phyloP scores from a whole-genome alignment of 2,888 invertebrate genomes.

The Caenorhabditis zanzibari region DNA sequence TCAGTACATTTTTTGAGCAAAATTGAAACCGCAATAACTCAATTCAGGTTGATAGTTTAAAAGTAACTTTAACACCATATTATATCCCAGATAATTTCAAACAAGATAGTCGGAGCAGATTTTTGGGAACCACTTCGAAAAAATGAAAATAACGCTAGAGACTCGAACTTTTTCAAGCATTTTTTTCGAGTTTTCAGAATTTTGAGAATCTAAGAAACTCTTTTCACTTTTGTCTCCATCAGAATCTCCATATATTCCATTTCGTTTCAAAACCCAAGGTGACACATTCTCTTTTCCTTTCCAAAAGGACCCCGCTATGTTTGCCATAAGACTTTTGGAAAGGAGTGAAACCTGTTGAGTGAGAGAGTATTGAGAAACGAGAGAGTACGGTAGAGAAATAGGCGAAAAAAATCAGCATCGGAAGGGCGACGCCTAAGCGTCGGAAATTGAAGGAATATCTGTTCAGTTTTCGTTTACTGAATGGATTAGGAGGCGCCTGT shows the following conservation, averaged over 20 bases:
- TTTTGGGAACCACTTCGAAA: too few relatives aligned
- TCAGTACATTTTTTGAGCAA: too few relatives aligned
- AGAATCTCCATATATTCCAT: neutral
- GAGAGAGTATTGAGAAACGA: neutral
- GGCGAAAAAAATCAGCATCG: neutral
- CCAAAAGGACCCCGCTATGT: constrained; percentile 29
- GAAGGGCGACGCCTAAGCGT: constrained; percentile 10
- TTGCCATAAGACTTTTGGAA: constrained; percentile 48
- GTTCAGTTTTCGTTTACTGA: constrained; percentile 41
- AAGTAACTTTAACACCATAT: too few relatives aligned
- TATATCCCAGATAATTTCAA: too few relatives aligned
- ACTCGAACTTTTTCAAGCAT: too few relatives aligned
- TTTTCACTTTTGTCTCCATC: neutral
- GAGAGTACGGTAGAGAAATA: constrained; percentile 17
- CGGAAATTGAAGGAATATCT: constrained; percentile 3
- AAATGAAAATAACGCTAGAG: too few relatives aligned
- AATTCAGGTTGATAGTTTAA: too few relatives aligned
- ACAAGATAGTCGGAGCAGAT: too few relatives aligned
- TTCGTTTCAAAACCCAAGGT: neutral
- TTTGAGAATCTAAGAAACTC: neutral
- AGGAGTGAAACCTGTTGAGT: constrained; percentile 24
- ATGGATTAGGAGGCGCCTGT: constrained; percentile 54
- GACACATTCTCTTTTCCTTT: neutral
- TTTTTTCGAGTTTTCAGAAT: too few relatives aligned
- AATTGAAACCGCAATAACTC: too few relatives aligned